A percentile compares a stretch with the other conserved stretches of the same genome.
Evolutionary conservation across 2,797 vertebrate species (phyloP).

Genomic region (Sebastes jordani): DNA sequence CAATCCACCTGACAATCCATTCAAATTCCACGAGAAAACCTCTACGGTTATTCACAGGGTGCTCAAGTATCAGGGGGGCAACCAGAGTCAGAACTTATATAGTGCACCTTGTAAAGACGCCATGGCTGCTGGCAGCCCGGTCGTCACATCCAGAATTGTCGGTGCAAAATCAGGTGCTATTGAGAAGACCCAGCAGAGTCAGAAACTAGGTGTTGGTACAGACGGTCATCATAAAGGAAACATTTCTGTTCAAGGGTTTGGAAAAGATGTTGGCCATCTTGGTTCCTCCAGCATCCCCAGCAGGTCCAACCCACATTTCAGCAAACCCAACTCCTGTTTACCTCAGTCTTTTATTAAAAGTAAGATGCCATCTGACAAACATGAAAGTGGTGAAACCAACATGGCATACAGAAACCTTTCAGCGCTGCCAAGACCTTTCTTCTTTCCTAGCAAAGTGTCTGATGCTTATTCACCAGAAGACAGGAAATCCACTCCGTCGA

Average conservation of each 20-base stretch:
- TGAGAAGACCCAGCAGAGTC: slow-evolving; percentile 61
- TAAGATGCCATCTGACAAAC: slow-evolving; percentile 68
- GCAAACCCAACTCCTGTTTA: slow-evolving; percentile 64
- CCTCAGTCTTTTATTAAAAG: slow-evolving; percentile 70
- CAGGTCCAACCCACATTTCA: slow-evolving; percentile 61
- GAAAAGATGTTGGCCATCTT: slow-evolving; percentile 57
- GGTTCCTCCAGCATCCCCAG: slow-evolving; percentile 46
- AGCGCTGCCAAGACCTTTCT: slow-evolving; percentile 67
- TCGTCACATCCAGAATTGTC: slow-evolving; percentile 38
- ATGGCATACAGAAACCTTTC: slow-evolving; percentile 72
- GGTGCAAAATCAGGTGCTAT: slow-evolving; percentile 44
- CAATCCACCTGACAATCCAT: slow-evolving; percentile 69
- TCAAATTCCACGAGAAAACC: slow-evolving; percentile 77
- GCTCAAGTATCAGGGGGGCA: slow-evolving; percentile 77
- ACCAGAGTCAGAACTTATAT: slow-evolving; percentile 73
- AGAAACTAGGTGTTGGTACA: slow-evolving; percentile 32
- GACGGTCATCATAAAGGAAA: slow-evolving; percentile 59
- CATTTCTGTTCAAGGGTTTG: slow-evolving; percentile 54
- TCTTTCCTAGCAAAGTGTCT: slow-evolving; percentile 67
- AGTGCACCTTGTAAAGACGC: slow-evolving; percentile 72
- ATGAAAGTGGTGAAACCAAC: slow-evolving; percentile 55
- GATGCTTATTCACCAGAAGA: slow-evolving; percentile 68
- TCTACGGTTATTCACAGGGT: slow-evolving; percentile 78
- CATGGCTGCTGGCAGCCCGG: slow-evolving; percentile 49
- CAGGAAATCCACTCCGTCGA: slow-evolving; percentile 54